These are phyloP conservation scores for Vidua macroura DNA, from an alignment of 2,113 vertebrate genomes.

Conservation along the genomic window DNA sequence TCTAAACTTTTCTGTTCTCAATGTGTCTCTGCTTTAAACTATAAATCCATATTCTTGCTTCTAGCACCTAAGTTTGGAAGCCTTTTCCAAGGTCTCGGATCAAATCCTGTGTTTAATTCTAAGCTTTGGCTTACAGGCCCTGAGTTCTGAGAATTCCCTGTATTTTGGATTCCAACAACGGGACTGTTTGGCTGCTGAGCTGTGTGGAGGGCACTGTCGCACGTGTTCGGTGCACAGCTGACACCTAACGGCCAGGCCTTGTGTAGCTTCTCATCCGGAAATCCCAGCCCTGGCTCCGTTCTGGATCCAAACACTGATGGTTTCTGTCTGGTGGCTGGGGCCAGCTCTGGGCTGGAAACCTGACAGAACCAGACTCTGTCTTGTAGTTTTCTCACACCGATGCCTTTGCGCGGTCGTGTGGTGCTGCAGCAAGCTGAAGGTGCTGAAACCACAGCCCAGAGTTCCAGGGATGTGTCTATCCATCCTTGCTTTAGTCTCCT, in stretches of 20 bases:
- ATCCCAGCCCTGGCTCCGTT: not conserved
- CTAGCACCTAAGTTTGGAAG: not conserved
- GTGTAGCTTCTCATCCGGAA: not conserved
- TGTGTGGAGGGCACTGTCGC: accelerated
- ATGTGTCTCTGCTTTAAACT: not conserved
- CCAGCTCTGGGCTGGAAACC: not conserved
- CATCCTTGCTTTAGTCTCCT: not conserved
- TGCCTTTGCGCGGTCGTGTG: accelerated
- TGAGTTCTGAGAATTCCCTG: not conserved
- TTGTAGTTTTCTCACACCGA: not conserved
- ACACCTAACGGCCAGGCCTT: not conserved
- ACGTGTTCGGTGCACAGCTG: not conserved
- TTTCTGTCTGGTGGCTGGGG: not conserved
- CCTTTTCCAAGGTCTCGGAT: not conserved
- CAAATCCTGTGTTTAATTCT: not conserved
- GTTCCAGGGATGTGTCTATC: not conserved
- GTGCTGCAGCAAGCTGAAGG: not conserved
- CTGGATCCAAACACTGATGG: accelerated
- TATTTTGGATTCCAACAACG: not conserved
- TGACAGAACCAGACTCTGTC: not conserved
- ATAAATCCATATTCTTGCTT: not conserved
- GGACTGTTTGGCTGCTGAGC: not conserved
- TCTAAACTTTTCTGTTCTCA: not conserved
- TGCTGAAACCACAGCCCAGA: not conserved
- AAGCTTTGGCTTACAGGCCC: not conserved